These are phyloP conservation scores for Pseudotriccus pelzelni DNA, from an alignment of 2,797 vertebrate species.

Conservation along the genomic window DNA sequence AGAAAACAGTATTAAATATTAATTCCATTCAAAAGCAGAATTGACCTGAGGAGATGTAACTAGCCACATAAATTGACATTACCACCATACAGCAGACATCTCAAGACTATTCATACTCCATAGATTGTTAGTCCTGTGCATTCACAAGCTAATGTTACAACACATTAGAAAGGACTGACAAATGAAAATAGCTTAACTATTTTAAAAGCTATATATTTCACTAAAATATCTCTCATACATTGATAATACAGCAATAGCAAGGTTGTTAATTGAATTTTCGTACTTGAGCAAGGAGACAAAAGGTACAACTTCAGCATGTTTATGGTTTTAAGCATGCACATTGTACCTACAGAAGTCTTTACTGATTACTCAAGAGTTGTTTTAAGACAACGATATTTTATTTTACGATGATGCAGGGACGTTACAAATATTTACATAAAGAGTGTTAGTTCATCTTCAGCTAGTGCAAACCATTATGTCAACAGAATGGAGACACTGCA, in stretches of 20 bases:
- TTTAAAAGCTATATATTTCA: constrained; percentile 1
- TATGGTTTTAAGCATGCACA: not conserved
- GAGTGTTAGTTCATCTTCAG: not conserved
- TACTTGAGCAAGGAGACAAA: not conserved
- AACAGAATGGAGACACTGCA: not conserved
- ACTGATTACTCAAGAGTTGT: not conserved
- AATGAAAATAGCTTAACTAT: not conserved
- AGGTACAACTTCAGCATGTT: not conserved
- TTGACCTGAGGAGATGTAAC: constrained; percentile 45
- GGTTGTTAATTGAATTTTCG: not conserved
- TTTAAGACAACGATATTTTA: not conserved
- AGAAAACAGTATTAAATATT: constrained; percentile 67
- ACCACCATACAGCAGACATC: constrained; percentile 26
- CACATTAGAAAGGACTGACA: constrained; percentile 1
- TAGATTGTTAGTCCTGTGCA: not conserved
- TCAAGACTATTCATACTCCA: constrained; percentile 15
- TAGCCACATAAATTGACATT: constrained; percentile 53
- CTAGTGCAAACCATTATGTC: not conserved
- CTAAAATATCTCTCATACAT: not conserved
- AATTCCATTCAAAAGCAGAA: constrained; percentile 66
- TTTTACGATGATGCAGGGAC: not conserved
- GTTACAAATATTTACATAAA: not conserved
- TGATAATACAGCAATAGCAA: not conserved
- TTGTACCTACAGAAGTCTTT: not conserved
- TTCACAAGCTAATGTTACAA: constrained; percentile 11